phyloP scores from a whole-genome alignment of 2,797 vertebrate species.

The Epinephelus malabaricus region DNA sequence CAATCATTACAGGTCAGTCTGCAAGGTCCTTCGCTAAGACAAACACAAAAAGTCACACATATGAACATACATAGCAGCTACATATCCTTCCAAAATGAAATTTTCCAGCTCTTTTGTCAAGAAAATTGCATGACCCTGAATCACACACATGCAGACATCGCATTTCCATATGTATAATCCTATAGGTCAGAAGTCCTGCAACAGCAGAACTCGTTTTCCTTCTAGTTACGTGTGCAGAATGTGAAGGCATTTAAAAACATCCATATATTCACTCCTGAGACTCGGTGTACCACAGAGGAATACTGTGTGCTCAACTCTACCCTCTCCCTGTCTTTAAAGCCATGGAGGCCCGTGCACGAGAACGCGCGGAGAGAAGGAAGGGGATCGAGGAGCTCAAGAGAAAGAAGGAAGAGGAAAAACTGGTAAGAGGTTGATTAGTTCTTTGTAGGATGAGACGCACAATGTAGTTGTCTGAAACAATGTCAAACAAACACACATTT shows the following conservation, averaged over 20 bases:
- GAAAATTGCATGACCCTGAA: slow-evolving; percentile 38
- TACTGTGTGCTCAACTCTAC: slow-evolving; percentile 8
- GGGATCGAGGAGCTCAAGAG: slow-evolving; percentile 90
- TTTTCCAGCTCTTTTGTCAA: slow-evolving; percentile 10
- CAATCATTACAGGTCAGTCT: slow-evolving; percentile 89
- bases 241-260: slow-evolving; percentile 8
- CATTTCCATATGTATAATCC: background rate
- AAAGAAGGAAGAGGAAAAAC: slow-evolving; percentile 90
- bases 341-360: slow-evolving; percentile 93
- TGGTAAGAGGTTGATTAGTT: slow-evolving; percentile 84
- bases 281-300: slow-evolving; percentile 17
- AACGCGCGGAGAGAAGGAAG: slow-evolving; percentile 87
- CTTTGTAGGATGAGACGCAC: background rate
- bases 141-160: background rate
- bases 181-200: background rate
- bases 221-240: slow-evolving; percentile 32
- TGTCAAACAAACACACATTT: background rate
- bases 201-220: background rate
- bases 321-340: slow-evolving; percentile 79
- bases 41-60: background rate
- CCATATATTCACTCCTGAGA: slow-evolving; percentile 10
- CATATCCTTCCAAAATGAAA: slow-evolving; percentile 11
- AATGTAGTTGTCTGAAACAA: background rate
- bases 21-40: slow-evolving; percentile 7
- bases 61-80: background rate